Evolutionary conservation across 2,797 vertebrate genomes (phyloP).

Genomic region (Salarias fasciatus): DNA sequence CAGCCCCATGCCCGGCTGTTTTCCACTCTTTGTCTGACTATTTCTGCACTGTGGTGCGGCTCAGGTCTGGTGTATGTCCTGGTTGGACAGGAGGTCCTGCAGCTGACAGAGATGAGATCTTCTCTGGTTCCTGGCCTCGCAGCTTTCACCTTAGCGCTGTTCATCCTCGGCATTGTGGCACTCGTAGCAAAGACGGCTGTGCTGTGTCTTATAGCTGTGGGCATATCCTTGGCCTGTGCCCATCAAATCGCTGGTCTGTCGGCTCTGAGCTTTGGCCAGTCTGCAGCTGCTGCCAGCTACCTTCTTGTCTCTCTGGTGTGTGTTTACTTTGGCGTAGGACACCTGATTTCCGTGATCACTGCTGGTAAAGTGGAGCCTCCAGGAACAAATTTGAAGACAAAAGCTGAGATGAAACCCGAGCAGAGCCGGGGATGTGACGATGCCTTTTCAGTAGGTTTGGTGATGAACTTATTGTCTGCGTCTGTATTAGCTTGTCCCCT

Average conservation of each 20-base stretch:
- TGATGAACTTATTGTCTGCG: slow-evolving; percentile 87
- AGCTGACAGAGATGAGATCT: slow-evolving; percentile 34
- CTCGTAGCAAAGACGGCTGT: slow-evolving; percentile 74
- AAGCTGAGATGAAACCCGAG: slow-evolving; percentile 31
- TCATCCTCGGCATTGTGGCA: slow-evolving; percentile 78
- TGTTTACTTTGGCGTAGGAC: slow-evolving; percentile 83
- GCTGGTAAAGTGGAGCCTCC: slow-evolving; percentile 72
- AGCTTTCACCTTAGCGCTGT: slow-evolving; percentile 81
- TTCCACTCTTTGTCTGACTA: slow-evolving; percentile 82
- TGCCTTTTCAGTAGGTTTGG: slow-evolving; percentile 67
- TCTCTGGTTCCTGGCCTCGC: slow-evolving; percentile 86
- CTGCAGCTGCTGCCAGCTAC: slow-evolving; percentile 85
- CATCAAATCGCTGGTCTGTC: slow-evolving; percentile 84
- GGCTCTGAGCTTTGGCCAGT: slow-evolving; percentile 74
- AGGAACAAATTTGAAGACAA: slow-evolving; percentile 68
- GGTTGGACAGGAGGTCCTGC: slow-evolving; percentile 74
- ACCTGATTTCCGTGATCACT: slow-evolving; percentile 76
- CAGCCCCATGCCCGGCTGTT: slow-evolving; percentile 75
- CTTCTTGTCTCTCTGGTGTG: slow-evolving; percentile 82
- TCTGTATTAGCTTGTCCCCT: slow-evolving; percentile 85
- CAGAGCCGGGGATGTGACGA: slow-evolving; percentile 44
- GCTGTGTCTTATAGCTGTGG: slow-evolving; percentile 74
- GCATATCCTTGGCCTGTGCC: slow-evolving; percentile 83
- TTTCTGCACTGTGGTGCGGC: slow-evolving; percentile 86
- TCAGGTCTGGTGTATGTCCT: slow-evolving; percentile 85